Conservation (phyloP, 2,113 vertebrate species). For the Poeciliopsis prolifica region DNA sequence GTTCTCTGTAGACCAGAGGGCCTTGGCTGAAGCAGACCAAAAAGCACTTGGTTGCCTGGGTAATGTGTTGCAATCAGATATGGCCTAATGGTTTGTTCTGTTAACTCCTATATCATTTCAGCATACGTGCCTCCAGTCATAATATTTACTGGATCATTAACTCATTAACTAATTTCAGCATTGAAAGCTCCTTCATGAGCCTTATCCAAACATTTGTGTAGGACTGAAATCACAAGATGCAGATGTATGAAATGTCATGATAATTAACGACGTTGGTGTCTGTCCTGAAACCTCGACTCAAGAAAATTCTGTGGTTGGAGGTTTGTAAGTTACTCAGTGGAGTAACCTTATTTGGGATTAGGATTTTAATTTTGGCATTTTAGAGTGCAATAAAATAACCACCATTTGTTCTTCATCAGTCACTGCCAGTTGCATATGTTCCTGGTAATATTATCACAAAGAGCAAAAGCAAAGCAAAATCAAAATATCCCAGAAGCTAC, state of each 20-base stretch:
- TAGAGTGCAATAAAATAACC: slow-evolving; percentile 7
- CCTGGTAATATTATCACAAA: slow-evolving; percentile 3
- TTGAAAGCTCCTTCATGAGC: slow-evolving; percentile 2
- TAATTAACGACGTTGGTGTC: slow-evolving; percentile 3
- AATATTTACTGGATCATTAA: slow-evolving; percentile 31
- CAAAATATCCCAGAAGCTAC: background rate
- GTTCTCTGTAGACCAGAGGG: slow-evolving; percentile 31
- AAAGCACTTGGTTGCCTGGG: slow-evolving; percentile 55
- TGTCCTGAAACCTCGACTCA: background rate
- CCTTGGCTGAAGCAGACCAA: slow-evolving; percentile 37
- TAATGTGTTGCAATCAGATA: slow-evolving; percentile 55
- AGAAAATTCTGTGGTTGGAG: slow-evolving; percentile 6
- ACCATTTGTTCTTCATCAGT: background rate
- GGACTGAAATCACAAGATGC: slow-evolving; percentile 11
- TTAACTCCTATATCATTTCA: slow-evolving; percentile 31
- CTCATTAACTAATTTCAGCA: slow-evolving; percentile 37
- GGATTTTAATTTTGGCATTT: slow-evolving; percentile 1
- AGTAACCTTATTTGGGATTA: slow-evolving; percentile 50
- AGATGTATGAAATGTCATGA: slow-evolving; percentile 19
- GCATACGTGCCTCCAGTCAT: slow-evolving; percentile 15
- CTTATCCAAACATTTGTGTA: slow-evolving; percentile 34
- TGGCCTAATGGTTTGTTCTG: slow-evolving; percentile 37
- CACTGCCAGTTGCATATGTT: background rate
- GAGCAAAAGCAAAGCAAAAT: background rate
- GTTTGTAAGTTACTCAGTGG: slow-evolving; percentile 16